These are phyloP conservation scores for Rhynchomys soricoides DNA, from an alignment of 2,113 vertebrate genomes.

Conservation along the genomic window DNA sequence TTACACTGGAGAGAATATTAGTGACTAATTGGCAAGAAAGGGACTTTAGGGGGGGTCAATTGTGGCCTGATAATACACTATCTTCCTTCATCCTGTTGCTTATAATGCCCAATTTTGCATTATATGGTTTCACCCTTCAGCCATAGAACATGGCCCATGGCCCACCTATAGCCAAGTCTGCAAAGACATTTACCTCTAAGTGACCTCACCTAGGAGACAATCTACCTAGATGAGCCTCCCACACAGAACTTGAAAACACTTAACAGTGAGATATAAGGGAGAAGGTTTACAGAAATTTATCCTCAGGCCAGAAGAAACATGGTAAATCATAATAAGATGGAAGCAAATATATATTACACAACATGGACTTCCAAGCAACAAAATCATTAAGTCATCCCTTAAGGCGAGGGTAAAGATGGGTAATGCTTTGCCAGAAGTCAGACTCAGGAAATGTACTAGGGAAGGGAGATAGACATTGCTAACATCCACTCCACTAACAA, in stretches of 20 bases:
- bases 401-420: neutral
- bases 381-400: neutral
- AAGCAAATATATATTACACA: neutral
- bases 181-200: neutral
- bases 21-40: neutral
- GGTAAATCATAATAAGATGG: neutral
- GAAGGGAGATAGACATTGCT: neutral
- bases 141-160: neutral
- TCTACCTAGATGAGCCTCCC: neutral
- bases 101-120: neutral
- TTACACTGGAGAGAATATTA: neutral
- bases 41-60: neutral
- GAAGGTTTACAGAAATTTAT: conserved; percentile 12
- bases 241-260: conserved; percentile 6
- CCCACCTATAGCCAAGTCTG: neutral
- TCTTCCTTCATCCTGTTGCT: neutral
- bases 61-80: neutral
- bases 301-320: neutral
- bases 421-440: neutral
- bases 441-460: neutral
- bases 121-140: conserved; percentile 16
- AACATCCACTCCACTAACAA: neutral
- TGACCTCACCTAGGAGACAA: neutral
- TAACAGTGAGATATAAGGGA: conserved; percentile 25
- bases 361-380: neutral